Evolutionary conservation across 2,113 vertebrate species (phyloP).

Genomic region (Xyrauchen texanus): DNA sequence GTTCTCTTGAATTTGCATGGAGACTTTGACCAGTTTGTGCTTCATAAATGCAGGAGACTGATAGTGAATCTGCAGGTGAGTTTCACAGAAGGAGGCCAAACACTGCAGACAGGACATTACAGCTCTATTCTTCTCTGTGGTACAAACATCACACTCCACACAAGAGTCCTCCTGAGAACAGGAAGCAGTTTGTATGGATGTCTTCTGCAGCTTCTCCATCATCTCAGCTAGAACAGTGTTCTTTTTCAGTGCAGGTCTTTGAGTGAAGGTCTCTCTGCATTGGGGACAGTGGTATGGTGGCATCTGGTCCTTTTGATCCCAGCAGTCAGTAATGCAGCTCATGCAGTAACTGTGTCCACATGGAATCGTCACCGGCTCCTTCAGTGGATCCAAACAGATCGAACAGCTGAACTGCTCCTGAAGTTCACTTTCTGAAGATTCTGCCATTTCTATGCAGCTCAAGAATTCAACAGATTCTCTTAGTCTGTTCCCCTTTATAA

Average conservation of each 20-base stretch:
- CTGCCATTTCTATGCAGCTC: background rate
- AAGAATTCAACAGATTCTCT: background rate
- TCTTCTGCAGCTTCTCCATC: conserved; percentile 39
- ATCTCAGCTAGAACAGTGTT: conserved; percentile 35
- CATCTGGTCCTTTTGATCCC: conserved; percentile 16
- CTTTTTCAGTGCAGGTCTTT: conserved; percentile 37
- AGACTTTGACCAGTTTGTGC: conserved; percentile 21
- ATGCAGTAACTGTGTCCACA: conserved; percentile 51
- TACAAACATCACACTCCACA: conserved; percentile 41
- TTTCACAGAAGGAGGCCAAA: conserved; percentile 39
- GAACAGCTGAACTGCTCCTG: background rate
- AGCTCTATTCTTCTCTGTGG: conserved; percentile 24
- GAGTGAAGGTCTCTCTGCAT: conserved; percentile 36
- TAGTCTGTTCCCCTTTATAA: no score
- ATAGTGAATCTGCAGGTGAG: conserved; percentile 38
- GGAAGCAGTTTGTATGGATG: background rate
- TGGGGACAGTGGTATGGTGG: conserved; percentile 32
- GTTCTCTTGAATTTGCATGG: conserved; percentile 10
- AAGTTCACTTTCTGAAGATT: background rate
- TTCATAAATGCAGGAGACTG: conserved; percentile 35
- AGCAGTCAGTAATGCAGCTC: conserved; percentile 23
- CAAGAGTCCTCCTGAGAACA: background rate
- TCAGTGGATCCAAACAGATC: conserved; percentile 33
- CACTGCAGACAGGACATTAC: conserved; percentile 39
- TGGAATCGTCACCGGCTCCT: conserved; percentile 42